These are phyloP conservation scores for Campylomormyrus tamandua DNA, from an alignment of 2,113 vertebrate genomes.

Conservation along the genomic window DNA sequence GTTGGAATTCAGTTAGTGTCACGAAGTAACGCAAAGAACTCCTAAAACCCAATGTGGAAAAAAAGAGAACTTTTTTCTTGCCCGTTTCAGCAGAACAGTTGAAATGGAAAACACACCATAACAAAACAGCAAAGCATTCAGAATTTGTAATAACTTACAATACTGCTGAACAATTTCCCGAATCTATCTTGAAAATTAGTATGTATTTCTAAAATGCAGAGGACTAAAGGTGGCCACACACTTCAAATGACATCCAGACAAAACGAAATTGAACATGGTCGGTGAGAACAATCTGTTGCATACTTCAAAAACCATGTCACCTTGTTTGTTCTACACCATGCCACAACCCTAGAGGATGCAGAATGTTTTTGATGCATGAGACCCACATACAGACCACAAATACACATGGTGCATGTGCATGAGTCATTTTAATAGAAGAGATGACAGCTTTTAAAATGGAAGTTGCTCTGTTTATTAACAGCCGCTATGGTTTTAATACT, in stretches of 20 bases:
- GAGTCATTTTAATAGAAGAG: not conserved
- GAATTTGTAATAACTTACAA: not conserved
- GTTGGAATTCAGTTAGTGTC: not conserved
- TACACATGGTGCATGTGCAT: not conserved
- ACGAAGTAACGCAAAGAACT: not conserved
- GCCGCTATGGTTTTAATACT: not conserved
- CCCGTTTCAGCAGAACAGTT: not conserved
- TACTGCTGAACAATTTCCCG: not conserved
- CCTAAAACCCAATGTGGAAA: not conserved
- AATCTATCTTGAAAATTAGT: not conserved
- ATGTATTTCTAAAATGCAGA: not conserved
- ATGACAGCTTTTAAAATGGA: not conserved
- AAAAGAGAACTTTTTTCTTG: not conserved
- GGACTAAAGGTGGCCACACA: not conserved
- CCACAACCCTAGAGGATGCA: not conserved
- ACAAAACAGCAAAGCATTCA: not conserved
- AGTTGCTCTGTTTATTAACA: not conserved
- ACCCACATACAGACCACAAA: not conserved
- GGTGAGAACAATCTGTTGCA: not conserved
- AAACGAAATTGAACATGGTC: not conserved
- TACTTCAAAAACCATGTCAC: not conserved
- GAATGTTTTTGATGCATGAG: not conserved
- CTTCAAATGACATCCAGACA: not conserved
- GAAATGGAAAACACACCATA: not conserved
- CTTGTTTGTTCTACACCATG: not conserved